phyloP scores from a whole-genome alignment of 2,797 vertebrate species.

The Pygocentrus nattereri region DNA sequence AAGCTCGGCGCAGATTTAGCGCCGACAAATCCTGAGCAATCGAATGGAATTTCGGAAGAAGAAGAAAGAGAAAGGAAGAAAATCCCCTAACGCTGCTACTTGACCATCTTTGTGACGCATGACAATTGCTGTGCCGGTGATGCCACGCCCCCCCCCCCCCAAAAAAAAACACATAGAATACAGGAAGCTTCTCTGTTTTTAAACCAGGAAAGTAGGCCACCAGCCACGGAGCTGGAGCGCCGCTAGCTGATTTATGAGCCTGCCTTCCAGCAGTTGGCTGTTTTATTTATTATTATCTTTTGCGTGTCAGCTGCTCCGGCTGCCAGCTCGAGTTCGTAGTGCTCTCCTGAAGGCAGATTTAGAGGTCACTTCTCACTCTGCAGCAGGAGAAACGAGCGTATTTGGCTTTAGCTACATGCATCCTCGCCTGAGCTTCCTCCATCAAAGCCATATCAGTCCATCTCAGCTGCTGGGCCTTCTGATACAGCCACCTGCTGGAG shows the following conservation, averaged over 20 bases:
- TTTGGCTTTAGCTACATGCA: neutral
- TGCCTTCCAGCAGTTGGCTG: neutral
- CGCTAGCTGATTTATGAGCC: neutral
- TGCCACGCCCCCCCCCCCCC: too few species aligned
- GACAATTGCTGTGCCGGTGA: slow-evolving; percentile 37
- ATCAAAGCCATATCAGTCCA: slow-evolving; percentile 44
- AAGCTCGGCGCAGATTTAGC: slow-evolving; percentile 68
- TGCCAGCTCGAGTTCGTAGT: neutral
- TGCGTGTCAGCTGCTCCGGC: neutral
- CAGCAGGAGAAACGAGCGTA: neutral
- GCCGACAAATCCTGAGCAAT: slow-evolving; percentile 59
- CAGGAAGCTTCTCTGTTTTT: slow-evolving; percentile 9
- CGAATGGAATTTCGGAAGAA: slow-evolving; percentile 54
- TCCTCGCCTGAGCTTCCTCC: slow-evolving; percentile 24
- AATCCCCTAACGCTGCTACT: slow-evolving; percentile 56
- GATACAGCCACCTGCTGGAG: neutral
- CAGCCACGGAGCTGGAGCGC: neutral
- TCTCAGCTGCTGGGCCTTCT: slow-evolving; percentile 18
- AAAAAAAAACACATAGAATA: neutral
- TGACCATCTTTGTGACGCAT: slow-evolving; percentile 39
- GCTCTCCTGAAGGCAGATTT: neutral
- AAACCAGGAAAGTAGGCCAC: slow-evolving; percentile 13
- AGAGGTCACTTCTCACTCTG: neutral
- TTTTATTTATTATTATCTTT: slow-evolving; percentile 6
- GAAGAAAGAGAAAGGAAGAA: slow-evolving; percentile 41